phyloP scores from a whole-genome alignment of 1,140 invertebrate species.

The Protaetia brevitarsis region DNA sequence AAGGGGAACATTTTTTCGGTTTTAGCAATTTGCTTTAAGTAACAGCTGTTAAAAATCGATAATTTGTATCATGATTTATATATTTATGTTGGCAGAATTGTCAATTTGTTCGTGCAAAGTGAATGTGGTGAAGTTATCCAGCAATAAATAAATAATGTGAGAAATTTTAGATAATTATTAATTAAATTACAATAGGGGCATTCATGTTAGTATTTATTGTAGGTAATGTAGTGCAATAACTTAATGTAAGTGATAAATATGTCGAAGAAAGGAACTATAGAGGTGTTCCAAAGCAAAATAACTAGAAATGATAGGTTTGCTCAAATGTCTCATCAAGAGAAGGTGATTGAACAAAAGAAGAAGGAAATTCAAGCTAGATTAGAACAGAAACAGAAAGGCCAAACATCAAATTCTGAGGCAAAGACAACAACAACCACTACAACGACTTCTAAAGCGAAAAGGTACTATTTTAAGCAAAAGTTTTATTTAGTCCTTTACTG shows the following conservation, averaged over 20 bases:
- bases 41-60: too few species aligned
- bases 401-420: constrained; percentile 49
- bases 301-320: constrained; percentile 62
- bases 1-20: too few species aligned
- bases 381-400: constrained; percentile 58
- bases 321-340: constrained; percentile 78
- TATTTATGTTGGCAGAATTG: too few species aligned
- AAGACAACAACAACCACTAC: constrained; percentile 29
- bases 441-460: constrained; percentile 21
- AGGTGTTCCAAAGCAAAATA: constrained; percentile 57
- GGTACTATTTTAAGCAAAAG: not conserved
- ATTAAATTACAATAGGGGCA: too few species aligned
- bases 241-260: constrained; percentile 31
- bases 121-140: too few species aligned
- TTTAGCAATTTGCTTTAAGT: too few species aligned
- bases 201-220: too few species aligned
- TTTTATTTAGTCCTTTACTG: constrained; percentile 11
- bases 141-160: too few species aligned
- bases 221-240: not conserved
- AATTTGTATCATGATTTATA: too few species aligned
- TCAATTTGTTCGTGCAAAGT: too few species aligned
- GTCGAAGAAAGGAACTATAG: constrained; percentile 44
- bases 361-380: constrained; percentile 67
- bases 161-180: too few species aligned
- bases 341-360: constrained; percentile 77